Percentiles rank a stretch among this genome's conserved stretches.
phyloP scores from a whole-genome alignment of 2,888 invertebrate genomes.

The Parnassius orleans region DNA sequence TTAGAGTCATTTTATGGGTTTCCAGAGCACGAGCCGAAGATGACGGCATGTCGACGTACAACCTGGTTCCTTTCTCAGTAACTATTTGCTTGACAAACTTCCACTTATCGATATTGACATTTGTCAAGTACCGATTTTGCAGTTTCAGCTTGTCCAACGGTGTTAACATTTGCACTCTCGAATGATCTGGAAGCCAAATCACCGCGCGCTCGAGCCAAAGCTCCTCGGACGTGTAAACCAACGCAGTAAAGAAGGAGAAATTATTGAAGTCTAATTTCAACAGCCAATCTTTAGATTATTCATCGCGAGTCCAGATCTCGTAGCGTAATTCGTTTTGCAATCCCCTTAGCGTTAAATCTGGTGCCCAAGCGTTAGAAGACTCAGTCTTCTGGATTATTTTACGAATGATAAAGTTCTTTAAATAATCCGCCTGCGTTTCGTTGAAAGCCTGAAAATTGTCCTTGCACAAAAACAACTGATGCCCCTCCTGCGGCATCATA shows the following conservation, averaged over 20 bases:
- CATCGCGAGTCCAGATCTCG: conserved; percentile 57
- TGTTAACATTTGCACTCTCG: conserved; percentile 51
- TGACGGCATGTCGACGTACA: conserved; percentile 72
- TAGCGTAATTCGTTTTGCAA: conserved; percentile 55
- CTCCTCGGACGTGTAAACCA: conserved; percentile 66
- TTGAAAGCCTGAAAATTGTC: conserved; percentile 60
- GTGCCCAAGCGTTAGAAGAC: conserved; percentile 51
- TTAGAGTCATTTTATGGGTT: conserved; percentile 57
- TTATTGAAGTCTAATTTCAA: conserved; percentile 55
- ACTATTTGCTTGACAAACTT: conserved; percentile 66
- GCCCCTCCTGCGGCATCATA: conserved; percentile 30
- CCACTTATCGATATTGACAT: conserved; percentile 63
- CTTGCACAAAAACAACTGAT: conserved; percentile 60
- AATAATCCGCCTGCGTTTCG: conserved; percentile 44
- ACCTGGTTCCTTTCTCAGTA: conserved; percentile 57
- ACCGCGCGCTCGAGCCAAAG: conserved; percentile 71
- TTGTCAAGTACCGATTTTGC: conserved; percentile 57
- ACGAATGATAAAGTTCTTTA: conserved; percentile 55
- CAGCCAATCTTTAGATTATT: conserved; percentile 58
- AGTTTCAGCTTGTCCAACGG: conserved; percentile 61
- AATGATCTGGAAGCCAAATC: conserved; percentile 69
- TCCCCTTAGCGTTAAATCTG: conserved; percentile 59
- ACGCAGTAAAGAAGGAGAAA: conserved; percentile 52
- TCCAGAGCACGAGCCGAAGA: conserved; percentile 62
- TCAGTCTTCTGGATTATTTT: conserved; percentile 53